phyloP scores from a whole-genome alignment of 2,888 invertebrate genomes.

The Hermaeophaga mercurialis region DNA sequence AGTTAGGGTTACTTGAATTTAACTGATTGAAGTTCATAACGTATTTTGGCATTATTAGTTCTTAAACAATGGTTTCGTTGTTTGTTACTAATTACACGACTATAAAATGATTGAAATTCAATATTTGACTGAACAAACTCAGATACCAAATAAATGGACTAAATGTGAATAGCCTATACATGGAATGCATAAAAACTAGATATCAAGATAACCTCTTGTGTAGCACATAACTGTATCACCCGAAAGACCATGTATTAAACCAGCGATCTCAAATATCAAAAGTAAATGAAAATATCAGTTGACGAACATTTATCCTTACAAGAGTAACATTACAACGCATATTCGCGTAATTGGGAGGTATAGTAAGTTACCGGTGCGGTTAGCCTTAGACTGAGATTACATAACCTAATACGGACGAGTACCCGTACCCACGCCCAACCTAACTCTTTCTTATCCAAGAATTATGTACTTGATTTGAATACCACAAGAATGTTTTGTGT shows the following conservation, averaged over 20 bases:
- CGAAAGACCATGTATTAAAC: neutral
- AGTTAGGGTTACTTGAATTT: too few species aligned
- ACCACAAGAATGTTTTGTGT: constrained; percentile 12
- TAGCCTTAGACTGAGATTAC: constrained; percentile 40
- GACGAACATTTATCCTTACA: constrained; percentile 32
- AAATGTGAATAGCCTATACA: too few species aligned
- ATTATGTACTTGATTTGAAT: constrained; percentile 13
- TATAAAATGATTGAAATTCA: too few species aligned
- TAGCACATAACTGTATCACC: too few species aligned
- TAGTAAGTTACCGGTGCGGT: constrained; percentile 35
- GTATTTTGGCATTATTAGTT: too few species aligned
- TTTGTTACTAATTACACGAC: too few species aligned
- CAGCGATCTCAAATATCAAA: constrained; percentile 16
- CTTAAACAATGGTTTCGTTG: too few species aligned
- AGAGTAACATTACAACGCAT: constrained; percentile 38
- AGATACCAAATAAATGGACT: too few species aligned
- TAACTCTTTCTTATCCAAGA: constrained; percentile 17
- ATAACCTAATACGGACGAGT: constrained; percentile 46
- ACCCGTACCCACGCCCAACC: constrained; percentile 32
- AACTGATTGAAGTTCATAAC: too few species aligned
- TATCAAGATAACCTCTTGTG: too few species aligned
- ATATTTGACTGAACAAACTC: too few species aligned
- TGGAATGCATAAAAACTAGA: too few species aligned
- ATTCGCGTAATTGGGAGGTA: constrained; percentile 37
- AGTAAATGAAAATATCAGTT: constrained; percentile 34